phyloP scores from a whole-genome alignment of 2,888 invertebrate species.

The Galerucella nymphaeae region DNA sequence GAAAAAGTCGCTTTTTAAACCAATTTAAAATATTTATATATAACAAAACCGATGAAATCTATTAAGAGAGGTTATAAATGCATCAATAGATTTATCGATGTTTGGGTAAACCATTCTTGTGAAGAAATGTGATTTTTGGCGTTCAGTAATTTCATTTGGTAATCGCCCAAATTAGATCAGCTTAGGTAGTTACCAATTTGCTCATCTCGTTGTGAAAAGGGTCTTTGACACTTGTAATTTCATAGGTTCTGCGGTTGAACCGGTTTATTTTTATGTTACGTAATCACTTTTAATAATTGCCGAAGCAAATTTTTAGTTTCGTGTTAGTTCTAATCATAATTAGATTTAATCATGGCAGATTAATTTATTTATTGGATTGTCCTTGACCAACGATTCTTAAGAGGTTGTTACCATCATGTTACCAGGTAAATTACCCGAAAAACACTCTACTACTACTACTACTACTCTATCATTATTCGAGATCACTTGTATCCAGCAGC shows the following conservation, averaged over 20 bases:
- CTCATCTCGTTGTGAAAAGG: slow-evolving; percentile 11
- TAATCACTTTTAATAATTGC: slow-evolving; percentile 9
- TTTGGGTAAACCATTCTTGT: slow-evolving; percentile 39
- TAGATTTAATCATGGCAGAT: background rate
- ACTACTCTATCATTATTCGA: background rate
- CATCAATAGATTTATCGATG: slow-evolving; percentile 39
- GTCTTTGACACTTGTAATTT: slow-evolving; percentile 7
- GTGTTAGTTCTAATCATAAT: background rate
- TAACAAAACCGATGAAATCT: slow-evolving; percentile 36
- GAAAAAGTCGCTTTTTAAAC: slow-evolving; percentile 51
- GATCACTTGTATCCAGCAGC: too few relatives aligned
- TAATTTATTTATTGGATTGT: background rate
- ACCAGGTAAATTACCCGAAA: background rate
- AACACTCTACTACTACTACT: too few relatives aligned
- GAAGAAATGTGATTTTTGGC: slow-evolving; percentile 33
- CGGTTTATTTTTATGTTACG: slow-evolving; percentile 2
- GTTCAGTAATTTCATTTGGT: slow-evolving; percentile 37
- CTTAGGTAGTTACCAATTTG: slow-evolving; percentile 2
- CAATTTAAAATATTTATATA: slow-evolving; percentile 38
- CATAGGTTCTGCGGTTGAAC: slow-evolving; percentile 6
- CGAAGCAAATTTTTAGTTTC: slow-evolving; percentile 2
- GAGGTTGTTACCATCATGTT: background rate
- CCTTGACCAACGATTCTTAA: slow-evolving; percentile 4
- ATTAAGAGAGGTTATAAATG: slow-evolving; percentile 35
- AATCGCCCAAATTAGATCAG: slow-evolving; percentile 26